A percentile compares a stretch with the other conserved stretches of the same genome.
Evolutionary conservation across 2,888 invertebrate species (phyloP).

Genomic region (Pinctada fucata): DNA sequence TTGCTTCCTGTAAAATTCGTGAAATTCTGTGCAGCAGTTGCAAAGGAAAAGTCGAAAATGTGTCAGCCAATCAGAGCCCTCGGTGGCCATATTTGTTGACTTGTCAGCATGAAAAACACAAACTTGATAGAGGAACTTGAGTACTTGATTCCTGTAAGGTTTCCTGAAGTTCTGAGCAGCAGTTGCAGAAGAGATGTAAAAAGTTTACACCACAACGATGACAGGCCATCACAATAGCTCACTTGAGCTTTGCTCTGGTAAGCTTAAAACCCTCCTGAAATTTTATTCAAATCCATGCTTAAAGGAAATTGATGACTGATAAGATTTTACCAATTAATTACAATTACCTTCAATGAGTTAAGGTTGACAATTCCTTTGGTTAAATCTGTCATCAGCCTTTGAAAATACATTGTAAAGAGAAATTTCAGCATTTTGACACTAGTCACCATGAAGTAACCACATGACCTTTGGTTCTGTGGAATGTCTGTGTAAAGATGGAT

Average conservation of each 20-base stretch:
- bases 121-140: neutral
- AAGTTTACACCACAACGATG: neutral
- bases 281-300: too few relatives aligned
- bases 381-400: too few relatives aligned
- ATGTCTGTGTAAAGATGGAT: too few relatives aligned
- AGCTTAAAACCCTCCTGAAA: neutral
- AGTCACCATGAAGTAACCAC: too few relatives aligned
- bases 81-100: neutral
- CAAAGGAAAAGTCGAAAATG: neutral
- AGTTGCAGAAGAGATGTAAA: neutral
- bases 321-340: too few relatives aligned
- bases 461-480: too few relatives aligned
- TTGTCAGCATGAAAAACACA: neutral
- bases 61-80: neutral
- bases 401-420: too few relatives aligned
- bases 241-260: slow-evolving; percentile 5
- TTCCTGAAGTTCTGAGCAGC: neutral
- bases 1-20: neutral
- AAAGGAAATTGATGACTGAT: too few relatives aligned
- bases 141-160: neutral
- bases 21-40: neutral
- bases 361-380: too few relatives aligned
- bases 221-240: neutral
- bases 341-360: too few relatives aligned
- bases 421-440: too few relatives aligned